Conservation (phyloP, 2,888 invertebrate species). For the Oligia fasciuncula region DNA sequence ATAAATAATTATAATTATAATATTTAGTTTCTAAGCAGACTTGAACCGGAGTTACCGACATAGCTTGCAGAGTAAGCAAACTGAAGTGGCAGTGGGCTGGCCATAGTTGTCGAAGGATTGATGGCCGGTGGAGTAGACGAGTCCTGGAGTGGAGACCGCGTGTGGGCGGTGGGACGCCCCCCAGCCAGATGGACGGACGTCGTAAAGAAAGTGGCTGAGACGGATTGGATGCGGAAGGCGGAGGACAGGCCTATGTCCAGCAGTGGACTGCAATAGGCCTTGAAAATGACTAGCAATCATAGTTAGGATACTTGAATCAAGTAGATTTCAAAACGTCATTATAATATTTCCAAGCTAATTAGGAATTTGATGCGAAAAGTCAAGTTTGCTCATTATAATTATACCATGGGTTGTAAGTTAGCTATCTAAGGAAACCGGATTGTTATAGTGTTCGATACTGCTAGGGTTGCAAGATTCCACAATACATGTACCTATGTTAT, state of each 20-base stretch:
- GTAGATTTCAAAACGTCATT: conserved; percentile 5
- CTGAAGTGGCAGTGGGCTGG: too few species aligned
- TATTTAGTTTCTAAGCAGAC: not conserved
- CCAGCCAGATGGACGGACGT: too few species aligned
- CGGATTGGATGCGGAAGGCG: too few species aligned
- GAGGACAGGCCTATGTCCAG: too few species aligned
- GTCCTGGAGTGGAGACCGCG: too few species aligned
- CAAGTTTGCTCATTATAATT: conserved; percentile 34
- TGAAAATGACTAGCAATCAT: conserved; percentile 2
- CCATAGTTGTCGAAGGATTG: too few species aligned
- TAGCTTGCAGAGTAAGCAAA: too few species aligned
- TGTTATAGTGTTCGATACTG: conserved; percentile 26
- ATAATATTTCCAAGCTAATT: conserved; percentile 33
- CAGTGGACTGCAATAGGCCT: too few species aligned
- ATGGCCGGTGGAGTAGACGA: too few species aligned
- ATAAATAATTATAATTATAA: too few species aligned
- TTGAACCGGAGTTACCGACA: not conserved
- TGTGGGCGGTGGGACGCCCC: too few species aligned
- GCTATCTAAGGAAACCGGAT: not conserved
- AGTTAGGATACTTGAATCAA: conserved; percentile 1
- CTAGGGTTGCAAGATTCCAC: conserved; percentile 34
- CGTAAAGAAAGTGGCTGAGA: too few species aligned
- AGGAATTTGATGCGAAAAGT: conserved; percentile 13
- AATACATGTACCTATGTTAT: conserved; percentile 15
- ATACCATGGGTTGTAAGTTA: conserved; percentile 9